Conservation (phyloP, 2,113 vertebrate genomes). For the Petaurus breviceps region DNA sequence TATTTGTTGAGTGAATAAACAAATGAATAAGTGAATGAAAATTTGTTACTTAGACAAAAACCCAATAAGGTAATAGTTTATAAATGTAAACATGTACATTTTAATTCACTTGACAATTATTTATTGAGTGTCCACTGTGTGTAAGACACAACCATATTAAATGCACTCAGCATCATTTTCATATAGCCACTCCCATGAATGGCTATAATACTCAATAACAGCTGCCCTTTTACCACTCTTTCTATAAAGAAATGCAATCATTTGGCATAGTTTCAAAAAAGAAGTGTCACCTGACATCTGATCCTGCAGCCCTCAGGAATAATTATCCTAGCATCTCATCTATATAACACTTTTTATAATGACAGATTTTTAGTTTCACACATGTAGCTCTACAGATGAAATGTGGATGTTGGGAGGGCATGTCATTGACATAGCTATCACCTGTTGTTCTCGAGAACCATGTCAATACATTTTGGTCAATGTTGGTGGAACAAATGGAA, state of each 20-base stretch:
- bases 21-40: constrained; percentile 12
- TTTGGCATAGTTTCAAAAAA: constrained; percentile 47
- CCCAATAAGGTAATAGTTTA: not conserved
- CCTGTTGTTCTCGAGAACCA: not conserved
- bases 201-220: constrained; percentile 36
- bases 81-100: not conserved
- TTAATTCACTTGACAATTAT: constrained; percentile 8
- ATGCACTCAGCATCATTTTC: not conserved
- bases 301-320: not conserved
- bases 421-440: not conserved
- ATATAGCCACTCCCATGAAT: not conserved
- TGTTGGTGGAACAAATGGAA: not conserved
- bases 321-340: constrained; percentile 8
- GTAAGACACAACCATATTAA: not conserved
- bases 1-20: not conserved
- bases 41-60: not conserved
- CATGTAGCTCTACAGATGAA: not conserved
- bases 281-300: not conserved
- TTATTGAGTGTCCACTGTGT: not conserved
- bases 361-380: not conserved
- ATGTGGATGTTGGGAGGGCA: not conserved
- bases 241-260: constrained; percentile 45
- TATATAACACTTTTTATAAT: not conserved
- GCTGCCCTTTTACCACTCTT: constrained; percentile 38
- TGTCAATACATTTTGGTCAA: not conserved